These are phyloP conservation scores for Semotilus atromaculatus DNA, from an alignment of 2,797 vertebrate species.

Conservation along the genomic window DNA sequence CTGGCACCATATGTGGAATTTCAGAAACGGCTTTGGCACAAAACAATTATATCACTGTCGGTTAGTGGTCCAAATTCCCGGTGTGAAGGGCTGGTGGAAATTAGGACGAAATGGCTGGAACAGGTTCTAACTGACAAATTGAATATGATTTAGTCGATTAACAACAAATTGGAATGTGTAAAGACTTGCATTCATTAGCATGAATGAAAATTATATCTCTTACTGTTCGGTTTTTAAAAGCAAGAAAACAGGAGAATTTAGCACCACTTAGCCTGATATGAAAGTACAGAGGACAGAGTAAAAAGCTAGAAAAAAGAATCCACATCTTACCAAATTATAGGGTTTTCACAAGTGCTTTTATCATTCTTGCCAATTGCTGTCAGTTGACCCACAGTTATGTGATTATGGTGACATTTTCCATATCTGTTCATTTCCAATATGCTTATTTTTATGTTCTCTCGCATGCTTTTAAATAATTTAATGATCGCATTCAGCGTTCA, in stretches of 20 bases:
- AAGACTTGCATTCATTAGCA: constrained; percentile 73
- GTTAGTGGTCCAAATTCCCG: constrained; percentile 76
- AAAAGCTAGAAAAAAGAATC: constrained; percentile 12
- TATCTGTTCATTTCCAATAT: constrained; percentile 42
- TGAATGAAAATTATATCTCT: constrained; percentile 34
- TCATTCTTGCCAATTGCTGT: constrained; percentile 37
- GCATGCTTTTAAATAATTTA: constrained; percentile 48
- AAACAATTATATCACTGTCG: constrained; percentile 84
- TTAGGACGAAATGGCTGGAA: constrained; percentile 79
- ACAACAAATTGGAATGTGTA: constrained; percentile 73
- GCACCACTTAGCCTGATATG: constrained; percentile 27
- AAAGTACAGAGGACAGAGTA: constrained; percentile 61
- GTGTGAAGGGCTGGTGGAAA: constrained; percentile 69
- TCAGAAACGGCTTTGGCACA: constrained; percentile 77
- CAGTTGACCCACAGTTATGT: constrained; percentile 41
- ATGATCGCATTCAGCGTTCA: constrained; percentile 18
- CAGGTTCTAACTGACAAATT: constrained; percentile 83
- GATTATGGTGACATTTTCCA: constrained; percentile 56
- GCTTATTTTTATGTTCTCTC: constrained; percentile 32
- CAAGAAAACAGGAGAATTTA: not conserved
- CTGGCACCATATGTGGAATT: constrained; percentile 75
- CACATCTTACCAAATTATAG: constrained; percentile 55
- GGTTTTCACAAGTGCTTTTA: constrained; percentile 41
- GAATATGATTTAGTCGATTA: constrained; percentile 80
- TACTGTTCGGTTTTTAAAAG: not conserved